phyloP scores from a whole-genome alignment of 1,140 invertebrate genomes.

The Zaprionus nigranus region DNA sequence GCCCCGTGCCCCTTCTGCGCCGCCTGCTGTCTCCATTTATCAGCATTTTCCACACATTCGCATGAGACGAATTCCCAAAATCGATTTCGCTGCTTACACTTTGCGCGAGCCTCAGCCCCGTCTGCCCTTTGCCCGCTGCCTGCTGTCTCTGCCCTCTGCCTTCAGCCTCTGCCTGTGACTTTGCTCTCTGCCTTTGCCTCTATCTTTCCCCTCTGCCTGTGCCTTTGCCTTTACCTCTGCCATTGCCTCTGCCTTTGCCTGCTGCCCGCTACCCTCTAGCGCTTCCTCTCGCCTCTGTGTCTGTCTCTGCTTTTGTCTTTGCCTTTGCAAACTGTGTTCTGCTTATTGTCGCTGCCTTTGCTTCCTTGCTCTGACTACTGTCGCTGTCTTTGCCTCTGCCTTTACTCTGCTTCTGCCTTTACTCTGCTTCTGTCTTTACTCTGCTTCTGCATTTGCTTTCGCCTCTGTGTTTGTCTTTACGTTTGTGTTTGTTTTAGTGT shows the following conservation, averaged over 20 bases:
- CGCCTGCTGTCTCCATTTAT: conserved; percentile 62
- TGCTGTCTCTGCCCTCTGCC: too few relatives aligned
- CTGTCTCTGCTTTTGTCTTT: background rate
- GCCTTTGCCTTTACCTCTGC: too few relatives aligned
- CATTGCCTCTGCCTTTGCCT: conserved; percentile 1
- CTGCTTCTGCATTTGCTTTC: background rate
- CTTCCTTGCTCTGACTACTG: too few relatives aligned
- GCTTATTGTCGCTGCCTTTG: background rate
- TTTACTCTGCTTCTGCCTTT: background rate
- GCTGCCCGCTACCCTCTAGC: background rate
- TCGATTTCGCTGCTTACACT: conserved; percentile 69
- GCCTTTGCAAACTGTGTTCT: too few relatives aligned
- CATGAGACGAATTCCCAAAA: conserved; percentile 79
- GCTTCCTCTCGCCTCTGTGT: background rate
- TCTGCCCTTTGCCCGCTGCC: background rate
- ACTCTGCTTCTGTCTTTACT: background rate
- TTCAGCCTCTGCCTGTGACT: too few relatives aligned
- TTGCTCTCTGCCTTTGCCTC: too few relatives aligned
- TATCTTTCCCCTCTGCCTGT: too few relatives aligned
- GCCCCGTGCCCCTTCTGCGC: background rate
- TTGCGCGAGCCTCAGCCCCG: conserved; percentile 23
- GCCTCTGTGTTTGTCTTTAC: background rate
- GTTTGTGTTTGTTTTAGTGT: too few relatives aligned
- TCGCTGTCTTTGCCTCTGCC: too few relatives aligned
- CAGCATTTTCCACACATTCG: conserved; percentile 81